Percentiles rank a stretch among this genome's conserved stretches.
phyloP scores from a whole-genome alignment of 2,797 vertebrate genomes.

The Lophotriccus pileatus region DNA sequence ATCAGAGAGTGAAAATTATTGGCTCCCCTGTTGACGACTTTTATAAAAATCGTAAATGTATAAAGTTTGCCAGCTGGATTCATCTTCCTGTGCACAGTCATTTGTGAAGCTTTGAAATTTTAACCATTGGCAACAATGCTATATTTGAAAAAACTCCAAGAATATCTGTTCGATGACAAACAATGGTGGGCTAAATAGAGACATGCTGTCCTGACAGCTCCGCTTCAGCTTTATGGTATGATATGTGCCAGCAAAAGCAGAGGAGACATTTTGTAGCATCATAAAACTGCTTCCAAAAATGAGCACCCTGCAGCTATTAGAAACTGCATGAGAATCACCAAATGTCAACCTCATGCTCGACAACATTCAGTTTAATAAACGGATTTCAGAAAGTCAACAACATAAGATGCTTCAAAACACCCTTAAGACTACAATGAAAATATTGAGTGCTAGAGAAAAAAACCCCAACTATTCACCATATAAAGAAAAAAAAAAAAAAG shows the following conservation, averaged over 20 bases:
- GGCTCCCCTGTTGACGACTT: conserved; percentile 18
- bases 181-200: conserved; percentile 60
- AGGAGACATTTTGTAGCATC: conserved; percentile 27
- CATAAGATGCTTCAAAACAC: background rate
- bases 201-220: conserved; percentile 44
- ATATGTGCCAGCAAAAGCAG: conserved; percentile 41
- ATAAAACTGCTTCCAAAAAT: conserved; percentile 48
- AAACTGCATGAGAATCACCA: conserved; percentile 24
- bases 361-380: conserved; percentile 18
- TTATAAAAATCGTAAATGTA: conserved; percentile 17
- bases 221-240: conserved; percentile 13
- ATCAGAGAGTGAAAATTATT: conserved; percentile 45
- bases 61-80: conserved; percentile 58
- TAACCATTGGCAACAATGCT: conserved; percentile 41
- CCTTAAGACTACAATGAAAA: background rate
- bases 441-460: background rate
- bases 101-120: conserved; percentile 47
- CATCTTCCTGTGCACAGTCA: conserved; percentile 30
- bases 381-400: conserved; percentile 1
- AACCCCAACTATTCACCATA: background rate
- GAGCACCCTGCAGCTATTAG: conserved; percentile 59
- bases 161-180: conserved; percentile 54
- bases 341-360: conserved; percentile 39
- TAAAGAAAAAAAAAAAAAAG: background rate
- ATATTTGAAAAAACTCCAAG: conserved; percentile 52